A percentile compares a stretch with the other conserved stretches of the same genome.
Evolutionary conservation across 2,113 vertebrate genomes (phyloP).

Genomic region (Rafetus swinhoei): DNA sequence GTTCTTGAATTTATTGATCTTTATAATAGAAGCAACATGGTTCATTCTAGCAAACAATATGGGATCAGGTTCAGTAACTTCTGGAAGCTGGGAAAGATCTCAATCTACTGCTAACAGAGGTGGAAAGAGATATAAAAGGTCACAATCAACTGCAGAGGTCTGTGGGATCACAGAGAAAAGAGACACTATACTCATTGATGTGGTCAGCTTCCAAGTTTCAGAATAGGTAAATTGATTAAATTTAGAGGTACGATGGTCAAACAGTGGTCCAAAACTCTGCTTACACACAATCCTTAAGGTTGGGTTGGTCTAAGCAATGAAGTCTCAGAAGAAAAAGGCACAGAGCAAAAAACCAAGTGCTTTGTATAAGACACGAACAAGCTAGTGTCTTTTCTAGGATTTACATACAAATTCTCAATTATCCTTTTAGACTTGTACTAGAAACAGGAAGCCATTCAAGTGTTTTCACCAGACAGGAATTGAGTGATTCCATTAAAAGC

Average conservation of each 20-base stretch:
- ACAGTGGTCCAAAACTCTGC: not conserved
- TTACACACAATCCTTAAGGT: not conserved
- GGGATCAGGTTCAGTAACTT: not conserved
- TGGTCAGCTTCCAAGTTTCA: not conserved
- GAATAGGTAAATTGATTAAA: not conserved
- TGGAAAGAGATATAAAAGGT: not conserved
- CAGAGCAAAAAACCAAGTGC: conserved; percentile 5
- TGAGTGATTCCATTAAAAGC: not conserved
- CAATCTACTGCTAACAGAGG: not conserved
- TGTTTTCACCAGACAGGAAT: conserved; percentile 5
- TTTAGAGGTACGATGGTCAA: not conserved
- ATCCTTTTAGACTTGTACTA: not conserved
- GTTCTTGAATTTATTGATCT: not conserved
- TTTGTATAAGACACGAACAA: not conserved
- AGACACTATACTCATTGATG: not conserved
- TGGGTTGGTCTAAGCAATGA: conserved; percentile 6
- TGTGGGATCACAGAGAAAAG: not conserved
- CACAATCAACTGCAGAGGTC: not conserved
- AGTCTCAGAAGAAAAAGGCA: conserved; percentile 17
- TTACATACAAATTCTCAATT: not conserved
- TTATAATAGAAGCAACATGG: not conserved
- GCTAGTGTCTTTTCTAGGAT: not conserved
- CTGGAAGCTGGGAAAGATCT: not conserved
- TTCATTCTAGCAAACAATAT: not conserved
- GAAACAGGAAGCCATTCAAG: not conserved